phyloP scores from a whole-genome alignment of 2,888 invertebrate genomes.

The Drosophila pseudotakahashii region DNA sequence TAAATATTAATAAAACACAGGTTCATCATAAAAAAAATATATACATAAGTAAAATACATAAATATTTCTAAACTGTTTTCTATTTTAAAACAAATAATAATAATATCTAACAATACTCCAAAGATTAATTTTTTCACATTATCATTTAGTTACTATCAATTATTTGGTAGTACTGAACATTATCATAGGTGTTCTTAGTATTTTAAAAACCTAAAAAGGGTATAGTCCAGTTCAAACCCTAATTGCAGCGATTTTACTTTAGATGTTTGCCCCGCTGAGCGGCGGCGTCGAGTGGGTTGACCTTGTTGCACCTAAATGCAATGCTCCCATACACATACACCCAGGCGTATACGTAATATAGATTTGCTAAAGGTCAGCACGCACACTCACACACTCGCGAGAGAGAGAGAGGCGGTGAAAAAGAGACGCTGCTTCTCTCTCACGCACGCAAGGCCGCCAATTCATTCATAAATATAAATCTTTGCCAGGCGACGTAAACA shows the following conservation, averaged over 20 bases:
- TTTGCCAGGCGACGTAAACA: constrained; percentile 68
- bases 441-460: constrained; percentile 38
- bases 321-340: constrained; percentile 48
- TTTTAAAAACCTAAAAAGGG: background rate
- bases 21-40: too few species aligned
- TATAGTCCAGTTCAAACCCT: background rate
- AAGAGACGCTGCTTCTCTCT: constrained; percentile 34
- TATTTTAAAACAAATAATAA: too few species aligned
- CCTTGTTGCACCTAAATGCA: constrained; percentile 75
- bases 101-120: too few species aligned
- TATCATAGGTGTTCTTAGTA: too few species aligned
- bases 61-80: too few species aligned
- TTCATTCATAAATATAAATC: constrained; percentile 81
- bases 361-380: constrained; percentile 76
- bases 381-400: constrained; percentile 52
- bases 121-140: too few species aligned
- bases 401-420: constrained; percentile 12
- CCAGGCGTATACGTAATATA: constrained; percentile 64
- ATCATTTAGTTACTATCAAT: too few species aligned
- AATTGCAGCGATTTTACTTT: background rate
- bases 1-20: too few species aligned
- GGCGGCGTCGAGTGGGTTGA: constrained; percentile 58
- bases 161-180: too few species aligned
- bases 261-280: constrained; percentile 21
- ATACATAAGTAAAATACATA: too few species aligned